Conservation (phyloP, 2,888 invertebrate genomes). For the Diloba caeruleocephala region DNA sequence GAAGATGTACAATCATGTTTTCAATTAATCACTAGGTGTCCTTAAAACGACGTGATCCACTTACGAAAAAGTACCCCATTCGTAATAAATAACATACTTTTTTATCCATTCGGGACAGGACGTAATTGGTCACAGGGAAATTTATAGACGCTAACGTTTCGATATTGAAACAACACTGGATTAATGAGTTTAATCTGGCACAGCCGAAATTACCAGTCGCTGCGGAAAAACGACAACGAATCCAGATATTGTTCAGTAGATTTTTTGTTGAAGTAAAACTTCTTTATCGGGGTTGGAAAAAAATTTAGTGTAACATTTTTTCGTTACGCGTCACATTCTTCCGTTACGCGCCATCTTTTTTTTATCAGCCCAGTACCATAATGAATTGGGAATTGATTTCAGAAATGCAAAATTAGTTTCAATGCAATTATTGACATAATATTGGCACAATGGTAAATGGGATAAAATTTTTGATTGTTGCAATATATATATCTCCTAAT, state of each 20-base stretch:
- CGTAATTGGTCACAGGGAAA: constrained; percentile 68
- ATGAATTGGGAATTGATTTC: no score
- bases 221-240: constrained; percentile 19
- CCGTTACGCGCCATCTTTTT: no score
- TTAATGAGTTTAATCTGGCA: constrained; percentile 71
- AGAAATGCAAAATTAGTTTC: no score
- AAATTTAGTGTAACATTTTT: no score
- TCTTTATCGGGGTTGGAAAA: no score
- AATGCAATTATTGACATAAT: no score
- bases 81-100: constrained; percentile 66
- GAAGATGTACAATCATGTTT: no score
- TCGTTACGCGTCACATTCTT: no score
- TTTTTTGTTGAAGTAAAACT: constrained; percentile 10
- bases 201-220: constrained; percentile 52
- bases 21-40: constrained; percentile 2
- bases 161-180: constrained; percentile 71
- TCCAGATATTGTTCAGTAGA: constrained; percentile 10
- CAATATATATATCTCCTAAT: no score
- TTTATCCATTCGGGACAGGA: constrained; percentile 55
- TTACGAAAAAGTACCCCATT: constrained; percentile 11
- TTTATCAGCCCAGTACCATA: no score
- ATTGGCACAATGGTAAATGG: no score
- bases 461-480: no score
- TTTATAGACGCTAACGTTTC: constrained; percentile 67
- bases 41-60: constrained; percentile 17